Base-by-base conservation (phyloP, 2,797 vertebrate genomes). In the Paramormyrops hopkinsi region DNA sequence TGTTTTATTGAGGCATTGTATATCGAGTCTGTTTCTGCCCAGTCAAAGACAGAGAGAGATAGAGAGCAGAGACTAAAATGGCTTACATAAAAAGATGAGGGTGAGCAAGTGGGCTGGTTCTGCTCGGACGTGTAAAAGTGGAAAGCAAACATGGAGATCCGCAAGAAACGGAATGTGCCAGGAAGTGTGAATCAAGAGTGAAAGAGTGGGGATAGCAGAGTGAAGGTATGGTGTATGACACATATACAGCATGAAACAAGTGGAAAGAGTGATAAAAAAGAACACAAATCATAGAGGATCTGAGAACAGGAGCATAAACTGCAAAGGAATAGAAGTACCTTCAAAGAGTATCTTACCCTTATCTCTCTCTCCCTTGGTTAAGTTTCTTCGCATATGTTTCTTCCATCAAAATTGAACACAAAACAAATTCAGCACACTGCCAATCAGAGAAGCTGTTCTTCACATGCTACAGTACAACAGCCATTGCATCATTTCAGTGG, bases 11-110 rank as follows among this genome's bases (percentile, higher is more conserved):
- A 95, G 93, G 93, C 95, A 94, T 93, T 95, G 96, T 96, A 95
- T 96, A 96, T 96, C 95, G 94, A 93, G 93, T 85, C 53, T 59
- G 41, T 94, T 95, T 95, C 92, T 93, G 93, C 93, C 91, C 93
- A 94, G 92, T 92, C 90, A 94, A 93, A 94, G 92, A 94, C 92
- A 89, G 89, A 93, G 90, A 92, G 92, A 93, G 88, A 92, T 85
- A 91, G 85, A 90, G 92, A 94, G 91, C 88, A 90, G 93, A 93
- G 92, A 94, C 90, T 92, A 90, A 92, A 94, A 89, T 73, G 59
- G 65, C 50, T 73, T 54, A 69, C 83, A 53, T 53, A 29, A 25
- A 22, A 54, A 25, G 50, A 86, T 65, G 22, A 5, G 62, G 53
- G 84, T 25, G 65, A 48, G 84, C 48, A 73, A 56, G 89, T 44